A percentile compares a stretch with the other conserved stretches of the same genome.
Evolutionary conservation across 2,113 vertebrate genomes (phyloP).

Genomic region (Hippolais icterina): DNA sequence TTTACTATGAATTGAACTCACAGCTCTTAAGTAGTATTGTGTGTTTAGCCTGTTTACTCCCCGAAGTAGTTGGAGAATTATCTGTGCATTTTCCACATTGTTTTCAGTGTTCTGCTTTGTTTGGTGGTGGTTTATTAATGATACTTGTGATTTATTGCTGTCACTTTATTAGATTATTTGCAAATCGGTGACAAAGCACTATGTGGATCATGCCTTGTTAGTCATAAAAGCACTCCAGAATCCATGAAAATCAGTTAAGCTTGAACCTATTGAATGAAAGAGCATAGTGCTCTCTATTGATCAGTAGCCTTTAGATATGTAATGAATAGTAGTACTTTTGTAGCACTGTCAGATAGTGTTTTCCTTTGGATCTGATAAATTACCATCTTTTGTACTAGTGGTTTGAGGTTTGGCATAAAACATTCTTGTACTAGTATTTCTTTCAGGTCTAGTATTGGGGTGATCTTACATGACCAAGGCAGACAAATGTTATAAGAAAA

Average conservation of each 20-base stretch:
- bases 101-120: slow-evolving; percentile 23
- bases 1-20: neutral
- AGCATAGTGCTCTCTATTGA: slow-evolving; percentile 48
- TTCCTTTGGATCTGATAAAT: slow-evolving; percentile 67
- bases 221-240: slow-evolving; percentile 60
- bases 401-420: slow-evolving; percentile 2
- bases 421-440: neutral
- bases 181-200: slow-evolving; percentile 52
- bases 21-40: neutral
- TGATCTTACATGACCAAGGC: neutral
- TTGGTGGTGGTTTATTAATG: slow-evolving; percentile 54
- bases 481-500: neutral
- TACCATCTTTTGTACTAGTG: slow-evolving; percentile 25
- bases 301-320: slow-evolving; percentile 60
- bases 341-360: slow-evolving; percentile 47
- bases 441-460: neutral
- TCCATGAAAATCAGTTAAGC: slow-evolving; percentile 71
- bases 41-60: slow-evolving; percentile 5
- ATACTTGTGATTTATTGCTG: slow-evolving; percentile 57
- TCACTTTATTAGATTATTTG: slow-evolving; percentile 55
- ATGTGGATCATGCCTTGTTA: slow-evolving; percentile 51
- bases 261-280: slow-evolving; percentile 52
- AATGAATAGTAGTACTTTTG: slow-evolving; percentile 54
- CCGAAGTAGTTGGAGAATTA: neutral
- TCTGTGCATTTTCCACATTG: slow-evolving; percentile 2